Evolutionary conservation across 2,113 vertebrate species (phyloP), one percentile per base, ranked within the genome.

Genomic region (Felis chaus): DNA sequence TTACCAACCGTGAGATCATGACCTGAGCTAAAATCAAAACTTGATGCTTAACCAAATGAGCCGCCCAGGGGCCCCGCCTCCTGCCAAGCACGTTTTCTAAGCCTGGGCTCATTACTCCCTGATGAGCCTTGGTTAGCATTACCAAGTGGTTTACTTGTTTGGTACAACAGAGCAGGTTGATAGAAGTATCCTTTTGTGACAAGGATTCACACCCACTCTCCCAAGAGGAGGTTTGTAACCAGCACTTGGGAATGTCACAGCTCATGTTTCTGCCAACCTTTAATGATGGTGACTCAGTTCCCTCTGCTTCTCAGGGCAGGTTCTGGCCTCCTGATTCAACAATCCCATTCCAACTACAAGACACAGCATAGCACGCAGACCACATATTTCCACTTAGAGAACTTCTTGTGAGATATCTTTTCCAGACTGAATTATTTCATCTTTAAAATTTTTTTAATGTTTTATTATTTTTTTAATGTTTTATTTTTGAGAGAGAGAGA

Each of bases 201-300:
- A 3, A 1, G 53, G 80, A 45, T 48, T 39, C 74, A 7, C 0
- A 19, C 55, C 45, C 36, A 4, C 80, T 53, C 39, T 63, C 11
- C 18, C 9, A 18, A 94, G 65, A 78, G 31, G 33, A 71, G 31
- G 71, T 1, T 19, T 45, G 13, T 2, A 15, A 33, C 23, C 21
- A 2, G 14, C 23, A 5, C 55, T 65, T 7, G 0, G 7, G 81
- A 68, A 83, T 3, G 21, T 1, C 25, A 1, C 10, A 9, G 27
- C 68, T 29, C 39, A 9, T 29, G 19, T 3, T 74, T 73, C 73
- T 69, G 31, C 41, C 1, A 0, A 7, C 23, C 45, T 31, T 18
- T 7, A 7, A 0, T 0, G 7, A 19, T 0, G 5, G 19, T 16
- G 50, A 45, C n/a, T 2, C 8, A 36, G 14, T 31, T 65, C 53